Percentiles rank a stretch among this genome's conserved stretches.
Conservation (phyloP, 2,797 vertebrate genomes). For the Urocyon cinereoargenteus region DNA sequence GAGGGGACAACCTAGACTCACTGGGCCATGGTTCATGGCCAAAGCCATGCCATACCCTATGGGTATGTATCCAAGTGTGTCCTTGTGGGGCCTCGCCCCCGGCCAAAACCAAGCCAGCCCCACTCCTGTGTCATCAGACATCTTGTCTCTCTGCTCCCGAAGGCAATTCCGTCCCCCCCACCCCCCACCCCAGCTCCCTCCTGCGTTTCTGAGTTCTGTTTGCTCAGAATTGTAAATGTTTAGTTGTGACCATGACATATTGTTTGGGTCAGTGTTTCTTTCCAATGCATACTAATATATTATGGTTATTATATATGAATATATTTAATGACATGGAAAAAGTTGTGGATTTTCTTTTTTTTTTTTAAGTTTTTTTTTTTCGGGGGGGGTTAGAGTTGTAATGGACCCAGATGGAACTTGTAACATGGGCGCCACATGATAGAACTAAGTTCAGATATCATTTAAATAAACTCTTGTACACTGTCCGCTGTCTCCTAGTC, state of each 20-base stretch:
- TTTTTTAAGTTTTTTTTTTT: constrained; percentile 85
- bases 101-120: constrained; percentile 45
- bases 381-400: constrained; percentile 90
- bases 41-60: constrained; percentile 77
- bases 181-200: constrained; percentile 75
- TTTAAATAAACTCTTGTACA: constrained; percentile 97
- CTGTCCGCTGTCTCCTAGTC: constrained; percentile 76
- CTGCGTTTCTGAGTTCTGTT: constrained; percentile 88
- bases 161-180: not conserved
- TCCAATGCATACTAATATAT: constrained; percentile 99
- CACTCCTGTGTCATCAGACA: not conserved
- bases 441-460: constrained; percentile 96
- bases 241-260: constrained; percentile 93
- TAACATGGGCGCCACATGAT: constrained; percentile 94
- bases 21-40: constrained; percentile 44
- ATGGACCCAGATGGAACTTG: constrained; percentile 92
- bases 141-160: not conserved
- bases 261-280: constrained; percentile 94
- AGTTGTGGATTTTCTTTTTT: constrained; percentile 96
- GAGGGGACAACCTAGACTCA: not conserved
- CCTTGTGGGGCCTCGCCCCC: not conserved
- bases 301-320: constrained; percentile 99
- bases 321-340: constrained; percentile 99
- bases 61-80: constrained; percentile 45
- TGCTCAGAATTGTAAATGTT: constrained; percentile 98